Evolutionary conservation across 1,140 invertebrate genomes (phyloP).

Genomic region (Ceratoteleas bidentatus): DNA sequence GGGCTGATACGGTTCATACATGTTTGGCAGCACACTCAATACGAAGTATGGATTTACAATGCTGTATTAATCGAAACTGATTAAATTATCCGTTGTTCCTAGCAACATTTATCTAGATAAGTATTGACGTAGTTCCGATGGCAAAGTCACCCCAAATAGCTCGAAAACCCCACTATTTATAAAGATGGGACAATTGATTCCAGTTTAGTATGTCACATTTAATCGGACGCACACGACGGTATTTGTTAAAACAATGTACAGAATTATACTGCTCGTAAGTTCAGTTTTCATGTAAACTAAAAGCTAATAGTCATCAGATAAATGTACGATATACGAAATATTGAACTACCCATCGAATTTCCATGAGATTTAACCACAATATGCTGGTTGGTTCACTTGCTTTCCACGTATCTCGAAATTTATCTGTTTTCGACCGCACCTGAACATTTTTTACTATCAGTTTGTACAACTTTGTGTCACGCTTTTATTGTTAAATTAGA

Average conservation of each 20-base stretch:
- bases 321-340: too few species aligned
- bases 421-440: too few species aligned
- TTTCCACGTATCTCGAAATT: too few species aligned
- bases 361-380: too few species aligned
- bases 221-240: slow-evolving; percentile 38
- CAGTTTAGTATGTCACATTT: slow-evolving; percentile 39
- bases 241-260: slow-evolving; percentile 45
- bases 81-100: slow-evolving; percentile 46
- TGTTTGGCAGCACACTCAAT: too few species aligned
- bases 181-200: slow-evolving; percentile 43
- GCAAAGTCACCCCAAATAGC: slow-evolving; percentile 51
- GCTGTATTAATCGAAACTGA: too few species aligned
- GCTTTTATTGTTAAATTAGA: not conserved
- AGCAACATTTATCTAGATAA: slow-evolving; percentile 50
- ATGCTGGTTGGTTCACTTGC: too few species aligned
- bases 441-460: not conserved
- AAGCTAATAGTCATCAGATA: too few species aligned
- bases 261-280: slow-evolving; percentile 37
- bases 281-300: too few species aligned
- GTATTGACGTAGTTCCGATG: slow-evolving; percentile 42
- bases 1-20: too few species aligned
- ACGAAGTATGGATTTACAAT: too few species aligned
- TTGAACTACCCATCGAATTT: too few species aligned
- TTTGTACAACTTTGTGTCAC: not conserved
- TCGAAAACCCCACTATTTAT: slow-evolving; percentile 52